phyloP scores from a whole-genome alignment of 2,113 vertebrate genomes.

The Brienomyrus longianalis region DNA sequence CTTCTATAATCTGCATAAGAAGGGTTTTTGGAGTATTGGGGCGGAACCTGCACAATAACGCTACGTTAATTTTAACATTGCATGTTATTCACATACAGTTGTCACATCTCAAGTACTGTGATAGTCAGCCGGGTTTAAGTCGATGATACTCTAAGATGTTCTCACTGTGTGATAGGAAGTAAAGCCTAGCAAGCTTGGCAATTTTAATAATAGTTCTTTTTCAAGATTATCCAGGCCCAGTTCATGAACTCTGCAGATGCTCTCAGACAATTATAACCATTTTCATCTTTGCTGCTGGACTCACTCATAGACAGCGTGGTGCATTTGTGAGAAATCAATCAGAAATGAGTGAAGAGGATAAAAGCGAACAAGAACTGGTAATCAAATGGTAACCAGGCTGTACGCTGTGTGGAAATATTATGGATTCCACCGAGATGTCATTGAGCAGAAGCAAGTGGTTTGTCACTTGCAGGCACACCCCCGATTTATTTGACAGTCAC shows the following conservation, averaged over 20 bases:
- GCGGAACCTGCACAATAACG: not conserved
- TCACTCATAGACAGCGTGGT: not conserved
- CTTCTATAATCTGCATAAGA: not conserved
- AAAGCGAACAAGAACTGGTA: not conserved
- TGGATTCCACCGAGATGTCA: too few relatives aligned
- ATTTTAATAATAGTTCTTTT: not conserved
- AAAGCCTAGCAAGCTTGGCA: not conserved
- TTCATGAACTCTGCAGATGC: not conserved
- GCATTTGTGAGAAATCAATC: not conserved
- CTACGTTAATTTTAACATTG: not conserved
- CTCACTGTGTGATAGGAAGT: not conserved
- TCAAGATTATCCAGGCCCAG: not conserved
- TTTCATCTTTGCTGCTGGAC: not conserved
- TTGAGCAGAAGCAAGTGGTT: not conserved
- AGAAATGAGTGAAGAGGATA: not conserved
- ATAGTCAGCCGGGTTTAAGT: not conserved
- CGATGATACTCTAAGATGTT: not conserved
- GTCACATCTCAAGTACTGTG: not conserved
- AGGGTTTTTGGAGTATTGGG: not conserved
- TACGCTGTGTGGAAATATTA: too few relatives aligned
- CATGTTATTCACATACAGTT: not conserved
- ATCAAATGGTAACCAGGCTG: not conserved
- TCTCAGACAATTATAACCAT: not conserved
- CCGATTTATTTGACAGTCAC: not conserved
- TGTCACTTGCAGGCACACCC: not conserved